Conservation (phyloP, 2,888 invertebrate species). For the Ditula angustiorana region DNA sequence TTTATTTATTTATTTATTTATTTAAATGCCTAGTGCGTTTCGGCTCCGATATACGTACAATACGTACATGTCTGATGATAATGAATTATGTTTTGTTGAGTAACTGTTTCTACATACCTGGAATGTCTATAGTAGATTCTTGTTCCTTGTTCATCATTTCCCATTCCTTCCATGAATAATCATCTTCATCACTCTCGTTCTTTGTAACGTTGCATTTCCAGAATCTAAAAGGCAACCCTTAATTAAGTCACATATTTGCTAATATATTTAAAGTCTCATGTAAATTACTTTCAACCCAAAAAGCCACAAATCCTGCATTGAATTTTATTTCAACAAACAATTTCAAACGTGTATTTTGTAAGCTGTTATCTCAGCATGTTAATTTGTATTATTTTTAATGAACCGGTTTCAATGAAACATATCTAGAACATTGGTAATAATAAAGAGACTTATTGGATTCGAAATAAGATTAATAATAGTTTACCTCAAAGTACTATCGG, state of each 20-base stretch:
- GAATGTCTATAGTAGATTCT: slow-evolving; percentile 89
- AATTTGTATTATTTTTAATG: too few species aligned
- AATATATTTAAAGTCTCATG: too few species aligned
- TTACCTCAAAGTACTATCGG: slow-evolving; percentile 93
- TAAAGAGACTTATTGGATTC: background rate
- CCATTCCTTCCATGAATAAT: slow-evolving; percentile 95
- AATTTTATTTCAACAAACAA: too few species aligned
- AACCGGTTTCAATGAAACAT: too few species aligned
- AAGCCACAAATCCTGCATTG: too few species aligned
- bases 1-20: too few species aligned
- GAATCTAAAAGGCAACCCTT: slow-evolving; percentile 83
- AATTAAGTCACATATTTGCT: background rate
- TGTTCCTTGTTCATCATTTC: slow-evolving; percentile 92
- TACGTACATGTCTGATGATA: background rate
- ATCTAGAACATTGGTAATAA: background rate
- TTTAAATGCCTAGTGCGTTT: too few species aligned
- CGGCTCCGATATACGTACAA: too few species aligned
- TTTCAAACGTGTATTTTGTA: too few species aligned
- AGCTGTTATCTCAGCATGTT: too few species aligned
- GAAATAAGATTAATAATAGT: background rate
- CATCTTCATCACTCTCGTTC: slow-evolving; percentile 73
- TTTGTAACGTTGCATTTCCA: slow-evolving; percentile 92
- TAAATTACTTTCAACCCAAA: too few species aligned
- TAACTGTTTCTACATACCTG: slow-evolving; percentile 82
- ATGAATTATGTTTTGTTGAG: too few species aligned